Base-by-base conservation (phyloP, 2,113 vertebrate species). In the Platichthys flesus region DNA sequence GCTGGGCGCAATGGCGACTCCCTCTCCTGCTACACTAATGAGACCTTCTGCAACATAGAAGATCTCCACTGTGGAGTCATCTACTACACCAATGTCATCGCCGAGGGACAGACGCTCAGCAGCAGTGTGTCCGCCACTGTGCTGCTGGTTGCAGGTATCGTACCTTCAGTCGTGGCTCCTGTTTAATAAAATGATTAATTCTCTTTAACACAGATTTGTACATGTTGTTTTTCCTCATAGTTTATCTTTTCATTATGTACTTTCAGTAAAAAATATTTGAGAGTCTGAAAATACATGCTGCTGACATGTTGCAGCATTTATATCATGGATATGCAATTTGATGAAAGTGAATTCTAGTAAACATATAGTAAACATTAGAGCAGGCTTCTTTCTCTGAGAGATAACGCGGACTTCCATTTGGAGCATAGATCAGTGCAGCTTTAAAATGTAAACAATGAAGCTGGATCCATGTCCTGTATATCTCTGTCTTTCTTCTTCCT, bases 31-130 rank as follows among this genome's bases (percentile, higher is more conserved):
- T 45, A 71, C 71, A 90, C 86, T 0, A 74, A 35, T 1, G 20
- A 72, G 1, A 90, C 91, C 0, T 90, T 69, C 85, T 96, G 95
- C 69, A 64, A 28, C 1, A n/a, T 94, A 8, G 5, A 67, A 1
- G 88, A 74, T 10, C 86, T 96, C n/a, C 88, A 91, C 59, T 96
- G 95, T 54, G 95, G 94, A 2, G 63, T 84, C 0, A 3, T 74
- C 56, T 95, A 95, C 54, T 40, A 89, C 73, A 79, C 84, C 49
- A 40, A 0, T 0, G 91, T 93, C 18, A 55, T 70, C 7, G 91
- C 93, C 4, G 28, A 92, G 1, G 93, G 93, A 51, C 40, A 65
- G 7, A 81, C 9, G 0, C 71, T 89, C 47, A 92, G 91, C 84
- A 95, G 94, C 45, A 86, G 60, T 3, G 3, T 16, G 21, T 95